Conservation (phyloP, 2,113 vertebrate species). For the Eublepharis macularius region DNA sequence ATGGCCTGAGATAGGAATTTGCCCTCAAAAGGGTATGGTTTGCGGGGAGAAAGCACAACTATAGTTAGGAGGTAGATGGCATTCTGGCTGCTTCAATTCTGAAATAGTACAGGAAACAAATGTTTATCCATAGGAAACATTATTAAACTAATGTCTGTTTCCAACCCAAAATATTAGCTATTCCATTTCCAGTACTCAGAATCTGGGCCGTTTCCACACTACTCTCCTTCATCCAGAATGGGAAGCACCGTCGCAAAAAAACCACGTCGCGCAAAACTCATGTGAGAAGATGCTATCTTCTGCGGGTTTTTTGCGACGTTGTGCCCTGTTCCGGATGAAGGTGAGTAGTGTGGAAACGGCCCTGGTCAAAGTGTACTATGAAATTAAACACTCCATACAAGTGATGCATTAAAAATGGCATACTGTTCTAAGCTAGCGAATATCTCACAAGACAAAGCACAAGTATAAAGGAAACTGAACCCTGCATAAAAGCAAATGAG, state of each 20-base stretch:
- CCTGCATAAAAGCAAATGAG: conserved; percentile 38
- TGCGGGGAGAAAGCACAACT: background rate
- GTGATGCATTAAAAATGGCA: conserved; percentile 46
- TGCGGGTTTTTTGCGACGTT: too few species aligned
- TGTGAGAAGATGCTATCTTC: too few species aligned
- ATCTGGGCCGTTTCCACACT: too few species aligned
- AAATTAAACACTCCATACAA: conserved; percentile 29
- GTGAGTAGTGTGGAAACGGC: too few species aligned
- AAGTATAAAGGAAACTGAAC: conserved; percentile 53
- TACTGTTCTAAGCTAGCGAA: conserved; percentile 30
- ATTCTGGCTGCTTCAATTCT: background rate
- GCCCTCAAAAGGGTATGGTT: background rate
- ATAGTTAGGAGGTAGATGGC: background rate
- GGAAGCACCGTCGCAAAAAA: too few species aligned
- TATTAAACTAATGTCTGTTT: background rate
- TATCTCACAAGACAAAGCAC: conserved; percentile 19
- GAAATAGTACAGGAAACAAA: background rate
- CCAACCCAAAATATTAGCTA: conserved; percentile 8
- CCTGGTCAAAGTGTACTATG: conserved; percentile 20
- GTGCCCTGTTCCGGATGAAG: too few species aligned
- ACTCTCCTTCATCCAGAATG: too few species aligned
- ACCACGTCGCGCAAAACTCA: too few species aligned
- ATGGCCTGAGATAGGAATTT: background rate
- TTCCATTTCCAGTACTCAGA: conserved; percentile 23
- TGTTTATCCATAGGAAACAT: conserved; percentile 11